Evolutionary conservation across 2,888 invertebrate species (phyloP).

Genomic region (Dorcus parallelipipedus): DNA sequence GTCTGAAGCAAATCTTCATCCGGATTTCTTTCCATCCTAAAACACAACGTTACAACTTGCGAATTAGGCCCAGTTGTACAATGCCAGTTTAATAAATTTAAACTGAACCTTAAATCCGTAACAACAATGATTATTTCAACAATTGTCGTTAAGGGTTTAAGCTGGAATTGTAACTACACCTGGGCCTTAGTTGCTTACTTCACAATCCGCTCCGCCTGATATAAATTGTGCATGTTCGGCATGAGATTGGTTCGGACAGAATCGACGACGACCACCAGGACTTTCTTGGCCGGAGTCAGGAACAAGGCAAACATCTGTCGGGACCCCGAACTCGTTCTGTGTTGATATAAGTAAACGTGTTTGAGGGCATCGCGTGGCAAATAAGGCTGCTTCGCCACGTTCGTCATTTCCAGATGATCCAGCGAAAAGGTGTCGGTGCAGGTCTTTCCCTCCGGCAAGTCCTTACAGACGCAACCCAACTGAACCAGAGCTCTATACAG

Average conservation of each 20-base stretch:
- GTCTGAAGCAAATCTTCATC: slow-evolving; percentile 64
- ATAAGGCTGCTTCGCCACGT: slow-evolving; percentile 74
- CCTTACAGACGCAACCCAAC: slow-evolving; percentile 83
- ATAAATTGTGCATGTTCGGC: slow-evolving; percentile 84
- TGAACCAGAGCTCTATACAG: slow-evolving; percentile 82
- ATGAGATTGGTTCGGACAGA: slow-evolving; percentile 87
- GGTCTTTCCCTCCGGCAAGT: slow-evolving; percentile 48
- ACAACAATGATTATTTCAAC: neutral
- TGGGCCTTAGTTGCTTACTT: slow-evolving; percentile 55
- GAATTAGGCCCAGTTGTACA: neutral
- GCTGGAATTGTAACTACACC: neutral
- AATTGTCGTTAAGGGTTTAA: neutral
- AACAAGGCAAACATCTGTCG: slow-evolving; percentile 90
- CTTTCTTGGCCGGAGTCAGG: slow-evolving; percentile 72
- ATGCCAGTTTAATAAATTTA: neutral
- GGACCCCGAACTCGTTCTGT: slow-evolving; percentile 66
- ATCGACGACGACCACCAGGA: slow-evolving; percentile 78
- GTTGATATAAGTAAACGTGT: slow-evolving; percentile 87
- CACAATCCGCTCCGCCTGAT: slow-evolving; percentile 70
- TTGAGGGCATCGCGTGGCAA: slow-evolving; percentile 61
- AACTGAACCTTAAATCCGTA: neutral
- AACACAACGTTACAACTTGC: slow-evolving; percentile 8
- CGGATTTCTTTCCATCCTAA: slow-evolving; percentile 58
- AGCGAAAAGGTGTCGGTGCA: slow-evolving; percentile 74
- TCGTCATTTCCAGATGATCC: slow-evolving; percentile 77